A percentile compares a stretch with the other conserved stretches of the same genome.
These are phyloP conservation scores for Ophion slaviceki DNA, from an alignment of 2,888 invertebrate genomes.

Conservation along the genomic window DNA sequence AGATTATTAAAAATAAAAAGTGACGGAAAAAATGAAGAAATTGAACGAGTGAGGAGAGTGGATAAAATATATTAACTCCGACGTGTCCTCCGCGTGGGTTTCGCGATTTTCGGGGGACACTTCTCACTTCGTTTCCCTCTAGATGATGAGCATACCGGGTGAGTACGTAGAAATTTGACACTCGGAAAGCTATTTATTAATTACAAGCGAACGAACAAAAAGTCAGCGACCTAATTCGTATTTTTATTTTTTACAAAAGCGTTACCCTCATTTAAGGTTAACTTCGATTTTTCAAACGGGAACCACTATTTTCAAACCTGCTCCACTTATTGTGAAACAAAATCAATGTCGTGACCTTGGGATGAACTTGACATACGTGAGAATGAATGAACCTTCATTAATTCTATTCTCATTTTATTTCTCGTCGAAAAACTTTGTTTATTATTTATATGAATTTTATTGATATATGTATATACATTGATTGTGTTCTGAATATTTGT, in stretches of 20 bases:
- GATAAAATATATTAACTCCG: constrained; percentile 79
- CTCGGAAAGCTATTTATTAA: neutral
- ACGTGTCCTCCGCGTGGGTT: constrained; percentile 74
- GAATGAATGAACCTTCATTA: no score
- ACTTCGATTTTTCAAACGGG: no score
- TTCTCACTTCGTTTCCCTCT: constrained; percentile 50
- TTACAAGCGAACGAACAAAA: neutral
- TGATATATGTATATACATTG: no score
- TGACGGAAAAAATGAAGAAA: constrained; percentile 43
- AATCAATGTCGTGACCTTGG: no score
- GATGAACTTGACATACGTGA: no score
- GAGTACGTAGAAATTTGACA: neutral
- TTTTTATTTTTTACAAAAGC: neutral
- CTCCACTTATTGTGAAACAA: no score
- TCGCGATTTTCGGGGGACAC: constrained; percentile 79
- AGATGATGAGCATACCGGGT: constrained; percentile 2
- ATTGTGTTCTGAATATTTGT: no score
- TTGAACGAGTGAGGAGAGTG: constrained; percentile 63
- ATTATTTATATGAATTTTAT: no score
- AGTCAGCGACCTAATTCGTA: neutral
- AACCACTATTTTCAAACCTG: no score
- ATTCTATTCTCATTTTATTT: no score
- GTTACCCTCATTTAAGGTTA: no score
- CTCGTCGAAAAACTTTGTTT: no score
- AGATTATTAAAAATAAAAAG: constrained; percentile 50